Conservation (phyloP, 2,113 vertebrate species). For the Eolophus roseicapilla region DNA sequence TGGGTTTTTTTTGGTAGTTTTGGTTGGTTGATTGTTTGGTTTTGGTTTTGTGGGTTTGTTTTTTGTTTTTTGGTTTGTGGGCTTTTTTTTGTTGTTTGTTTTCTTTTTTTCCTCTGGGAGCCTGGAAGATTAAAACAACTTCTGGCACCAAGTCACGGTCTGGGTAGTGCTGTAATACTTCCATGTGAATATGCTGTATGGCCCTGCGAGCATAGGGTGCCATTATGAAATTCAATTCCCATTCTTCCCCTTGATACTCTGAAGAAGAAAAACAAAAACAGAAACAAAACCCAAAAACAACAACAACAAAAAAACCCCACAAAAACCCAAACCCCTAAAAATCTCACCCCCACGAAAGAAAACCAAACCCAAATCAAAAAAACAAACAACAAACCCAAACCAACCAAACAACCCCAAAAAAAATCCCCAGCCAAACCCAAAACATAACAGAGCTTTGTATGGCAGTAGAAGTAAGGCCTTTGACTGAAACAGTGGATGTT, state of each 20-base stretch:
- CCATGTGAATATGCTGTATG: background rate
- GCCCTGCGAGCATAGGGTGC: background rate
- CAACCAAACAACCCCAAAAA: background rate
- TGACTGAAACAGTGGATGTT: background rate
- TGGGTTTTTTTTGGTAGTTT: background rate
- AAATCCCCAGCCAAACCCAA: background rate
- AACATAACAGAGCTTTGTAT: background rate
- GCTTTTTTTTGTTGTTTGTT: background rate
- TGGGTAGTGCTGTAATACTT: background rate
- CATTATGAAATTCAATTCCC: background rate
- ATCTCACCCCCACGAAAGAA: background rate
- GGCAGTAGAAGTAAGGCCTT: background rate
- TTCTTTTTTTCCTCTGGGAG: too few species aligned
- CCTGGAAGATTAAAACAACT: background rate
- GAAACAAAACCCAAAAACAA: background rate
- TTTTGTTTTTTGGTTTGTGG: too few species aligned
- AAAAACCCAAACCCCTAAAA: background rate
- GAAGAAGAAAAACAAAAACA: background rate
- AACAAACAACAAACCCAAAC: background rate
- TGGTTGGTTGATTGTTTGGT: background rate
- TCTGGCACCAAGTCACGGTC: background rate
- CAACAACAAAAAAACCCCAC: background rate
- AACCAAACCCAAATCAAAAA: background rate
- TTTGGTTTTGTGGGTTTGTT: background rate
- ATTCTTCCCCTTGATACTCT: background rate